Base-by-base conservation (phyloP, 2,113 vertebrate genomes). In the Equus quagga region DNA sequence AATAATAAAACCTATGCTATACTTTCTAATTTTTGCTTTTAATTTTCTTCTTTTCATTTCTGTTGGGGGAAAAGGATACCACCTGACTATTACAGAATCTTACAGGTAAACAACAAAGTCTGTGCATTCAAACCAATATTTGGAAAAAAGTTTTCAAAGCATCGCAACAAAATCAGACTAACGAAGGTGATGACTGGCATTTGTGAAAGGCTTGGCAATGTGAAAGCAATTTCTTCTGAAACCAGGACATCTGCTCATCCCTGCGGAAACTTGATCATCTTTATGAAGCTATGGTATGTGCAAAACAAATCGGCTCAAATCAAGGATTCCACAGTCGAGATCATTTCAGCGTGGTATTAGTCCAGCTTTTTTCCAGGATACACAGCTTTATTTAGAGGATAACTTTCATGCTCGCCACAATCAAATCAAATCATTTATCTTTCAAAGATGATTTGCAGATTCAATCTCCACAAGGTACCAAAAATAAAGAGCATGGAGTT, bases 391-490 rank as follows among this genome's bases (percentile, higher is more conserved):
- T 96, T 97, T 11, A 36, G 33, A 46, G 81, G 73, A 70, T 93
- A 69, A 97, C 76, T 94, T 97, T 79, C 96, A 69, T 4, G 90
- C 89, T 91, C 76, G 26, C 33, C 14, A 0, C 33, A 79, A 72
- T 90, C 93, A 97, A 97, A 70, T 7, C 11, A 98, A 98, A 98
- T 97, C 88, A 28, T 67, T 67, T 41, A 15, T 23, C 1, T 70
- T 88, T 96, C 89, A 33, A 92, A 97, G 64, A 73, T 81, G 94
- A 98, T 98, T 93, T 98, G 36, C 83, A 89, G 91, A 93, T 95
- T 89, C 18, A 88, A 67, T 92, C 69, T 88, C 67, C 56, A 91
- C 13, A 54, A 94, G 44, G n/a, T 56, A 76, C 64, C 69, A 89
- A 87, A 87, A 82, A 94, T 41, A 73, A 0, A 81, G 75, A 90